These are phyloP conservation scores for Heliconius erato DNA, from an alignment of 2,888 invertebrate genomes.

Conservation along the genomic window DNA sequence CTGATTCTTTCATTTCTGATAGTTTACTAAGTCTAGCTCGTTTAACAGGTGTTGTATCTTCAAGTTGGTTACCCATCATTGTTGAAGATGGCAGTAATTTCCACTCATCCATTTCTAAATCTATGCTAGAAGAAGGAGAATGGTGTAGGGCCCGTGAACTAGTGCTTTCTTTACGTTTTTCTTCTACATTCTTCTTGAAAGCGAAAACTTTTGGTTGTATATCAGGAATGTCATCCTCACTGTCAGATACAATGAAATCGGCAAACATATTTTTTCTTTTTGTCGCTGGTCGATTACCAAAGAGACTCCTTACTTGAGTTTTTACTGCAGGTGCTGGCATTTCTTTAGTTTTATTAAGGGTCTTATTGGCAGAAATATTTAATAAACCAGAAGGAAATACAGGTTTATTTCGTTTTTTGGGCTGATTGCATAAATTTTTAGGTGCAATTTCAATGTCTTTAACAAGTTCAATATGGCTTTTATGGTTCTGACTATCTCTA, in stretches of 20 bases:
- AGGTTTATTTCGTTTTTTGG: conserved; percentile 61
- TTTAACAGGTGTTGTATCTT: conserved; percentile 65
- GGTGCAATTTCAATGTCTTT: conserved; percentile 62
- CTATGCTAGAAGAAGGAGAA: conserved; percentile 68
- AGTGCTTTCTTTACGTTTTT: conserved; percentile 53
- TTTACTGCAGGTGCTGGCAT: conserved; percentile 57
- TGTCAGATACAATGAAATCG: conserved; percentile 74
- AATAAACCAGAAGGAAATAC: conserved; percentile 71
- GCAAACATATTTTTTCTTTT: conserved; percentile 77
- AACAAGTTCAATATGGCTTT: conserved; percentile 59
- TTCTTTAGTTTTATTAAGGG: conserved; percentile 67
- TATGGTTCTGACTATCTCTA: conserved; percentile 66
- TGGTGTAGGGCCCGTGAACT: conserved; percentile 55
- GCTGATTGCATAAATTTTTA: conserved; percentile 68
- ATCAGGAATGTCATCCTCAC: conserved; percentile 75
- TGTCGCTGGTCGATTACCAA: conserved; percentile 63
- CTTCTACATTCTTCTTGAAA: conserved; percentile 62
- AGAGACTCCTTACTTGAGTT: conserved; percentile 66
- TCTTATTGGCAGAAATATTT: conserved; percentile 68
- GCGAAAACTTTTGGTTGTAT: conserved; percentile 70
- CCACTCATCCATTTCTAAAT: conserved; percentile 79
- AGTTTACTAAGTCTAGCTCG: conserved; percentile 63
- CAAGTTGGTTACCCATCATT: conserved; percentile 72
- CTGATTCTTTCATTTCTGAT: conserved; percentile 61
- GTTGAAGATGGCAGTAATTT: conserved; percentile 78